These are phyloP conservation scores for Sebastes glaucus DNA, from an alignment of 2,797 vertebrate species.

Conservation along the genomic window DNA sequence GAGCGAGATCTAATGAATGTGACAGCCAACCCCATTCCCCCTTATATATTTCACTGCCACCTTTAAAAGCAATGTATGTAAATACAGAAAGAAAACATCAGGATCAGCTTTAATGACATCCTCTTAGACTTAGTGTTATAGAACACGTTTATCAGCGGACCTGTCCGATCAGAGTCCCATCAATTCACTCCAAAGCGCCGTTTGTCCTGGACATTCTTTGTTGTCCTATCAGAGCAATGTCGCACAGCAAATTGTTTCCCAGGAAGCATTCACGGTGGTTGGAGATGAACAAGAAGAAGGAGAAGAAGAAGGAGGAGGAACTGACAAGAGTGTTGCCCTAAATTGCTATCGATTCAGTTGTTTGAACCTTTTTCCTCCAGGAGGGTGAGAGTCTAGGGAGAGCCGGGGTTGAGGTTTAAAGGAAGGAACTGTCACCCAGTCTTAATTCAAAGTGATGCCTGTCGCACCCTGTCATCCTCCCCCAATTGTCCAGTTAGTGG, in stretches of 20 bases:
- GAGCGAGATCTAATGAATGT: background rate
- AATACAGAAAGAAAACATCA: background rate
- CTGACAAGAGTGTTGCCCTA: conserved; percentile 70
- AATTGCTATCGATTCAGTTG: conserved; percentile 78
- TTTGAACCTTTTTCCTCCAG: conserved; percentile 68
- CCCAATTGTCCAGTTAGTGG: conserved; percentile 27
- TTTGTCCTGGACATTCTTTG: conserved; percentile 65
- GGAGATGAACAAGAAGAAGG: conserved; percentile 63
- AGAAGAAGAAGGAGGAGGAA: conserved; percentile 51
- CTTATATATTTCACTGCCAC: background rate
- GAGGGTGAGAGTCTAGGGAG: conserved; percentile 67
- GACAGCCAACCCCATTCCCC: fast-evolving
- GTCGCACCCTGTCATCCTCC: conserved; percentile 34
- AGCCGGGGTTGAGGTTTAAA: conserved; percentile 47
- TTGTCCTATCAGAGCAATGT: conserved; percentile 65
- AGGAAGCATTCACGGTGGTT: conserved; percentile 52
- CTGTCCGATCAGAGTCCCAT: conserved; percentile 49
- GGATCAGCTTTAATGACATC: background rate
- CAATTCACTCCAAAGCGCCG: conserved; percentile 51
- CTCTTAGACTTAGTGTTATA: conserved; percentile 8
- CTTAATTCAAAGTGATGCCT: conserved; percentile 55
- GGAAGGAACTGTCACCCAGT: conserved; percentile 33
- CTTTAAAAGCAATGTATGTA: background rate
- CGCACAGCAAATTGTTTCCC: conserved; percentile 71
- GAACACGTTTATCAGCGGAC: conserved; percentile 51